phyloP scores from a whole-genome alignment of 2,797 vertebrate genomes.

The Chrosomus eos region DNA sequence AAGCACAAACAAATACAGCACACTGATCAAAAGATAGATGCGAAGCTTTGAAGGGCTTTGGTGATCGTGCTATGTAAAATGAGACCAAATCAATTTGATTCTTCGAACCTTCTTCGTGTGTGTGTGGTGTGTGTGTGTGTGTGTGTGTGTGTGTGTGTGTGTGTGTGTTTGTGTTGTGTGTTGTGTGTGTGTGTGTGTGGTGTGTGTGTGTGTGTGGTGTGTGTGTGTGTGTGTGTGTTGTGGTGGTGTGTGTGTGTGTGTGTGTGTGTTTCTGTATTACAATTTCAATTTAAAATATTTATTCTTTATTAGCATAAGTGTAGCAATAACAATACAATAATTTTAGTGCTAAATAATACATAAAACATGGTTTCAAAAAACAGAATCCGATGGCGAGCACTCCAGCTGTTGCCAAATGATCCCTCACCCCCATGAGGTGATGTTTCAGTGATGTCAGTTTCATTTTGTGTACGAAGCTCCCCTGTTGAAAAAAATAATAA shows the following conservation, averaged over 20 bases:
- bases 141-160: accelerated
- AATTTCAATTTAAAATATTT: neutral
- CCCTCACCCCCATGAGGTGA: neutral
- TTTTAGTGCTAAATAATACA: neutral
- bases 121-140: neutral
- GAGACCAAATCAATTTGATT: neutral
- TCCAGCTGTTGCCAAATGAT: neutral
- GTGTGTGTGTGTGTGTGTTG: no score
- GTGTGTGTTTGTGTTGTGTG: no score
- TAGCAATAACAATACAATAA: neutral
- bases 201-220: neutral
- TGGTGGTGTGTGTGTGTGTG: neutral
- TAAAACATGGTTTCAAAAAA: neutral
- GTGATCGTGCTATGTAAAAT: neutral
- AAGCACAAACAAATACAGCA: neutral
- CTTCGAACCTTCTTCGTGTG: neutral
- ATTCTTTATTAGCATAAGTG: neutral
- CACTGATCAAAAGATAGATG: neutral
- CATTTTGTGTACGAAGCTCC: neutral
- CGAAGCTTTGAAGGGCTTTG: neutral
- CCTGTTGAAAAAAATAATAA: neutral
- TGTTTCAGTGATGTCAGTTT: neutral
- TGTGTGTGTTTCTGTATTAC: no score
- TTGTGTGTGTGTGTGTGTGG: no score
- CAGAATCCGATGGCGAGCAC: neutral